Evolutionary conservation across 1,140 invertebrate genomes (phyloP), one percentile per base, ranked within the genome.

Genomic region (Papilio polytes): DNA sequence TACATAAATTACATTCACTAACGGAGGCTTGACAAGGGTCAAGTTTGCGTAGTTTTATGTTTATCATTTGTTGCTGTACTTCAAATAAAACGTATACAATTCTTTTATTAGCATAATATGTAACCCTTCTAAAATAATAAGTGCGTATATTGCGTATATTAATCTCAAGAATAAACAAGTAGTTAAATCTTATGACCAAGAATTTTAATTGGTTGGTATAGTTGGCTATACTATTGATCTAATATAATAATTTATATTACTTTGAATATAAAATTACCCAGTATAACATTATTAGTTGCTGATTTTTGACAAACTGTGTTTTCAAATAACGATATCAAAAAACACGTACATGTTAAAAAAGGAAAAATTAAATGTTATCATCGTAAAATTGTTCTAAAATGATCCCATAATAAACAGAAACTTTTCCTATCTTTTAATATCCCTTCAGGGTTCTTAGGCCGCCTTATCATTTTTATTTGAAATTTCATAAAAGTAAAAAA

Each of bases 381-480:
- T 26, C 22, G 59, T 63, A 63, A 31, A 63, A 63, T 31, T 31
- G 0, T 20, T 56, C 53, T 56, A 56, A 56, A 56, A 20, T 56
- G 53, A 56, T 56, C 18, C 22, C 20, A 31, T 63, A 63, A 63
- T 26, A 63, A 63, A 63, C 20, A 63, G 15, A 63, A 63, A 63
- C 9, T 22, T 63, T 63, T 10, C 59, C 59, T 26, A 63, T 63
- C 59, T 26, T 26, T 63, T 63, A 26, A 63, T 63, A 63, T 63
- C 59, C 59, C 59, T 26, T 63, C 59, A 26, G 59, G 22, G 59
- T 1, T 63, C 59, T 63, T 12, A 63, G 10, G 12, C 59, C 59
- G 59, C 13, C 59, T 63, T 63, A 63, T 63, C 59, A 26, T 63
- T 63, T 63, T 63, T 63, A 63, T 63, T 63, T 63, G 59, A 26